Evolutionary conservation across 2,888 invertebrate genomes (phyloP), one percentile per base, ranked within the genome.

Genomic region (Halictus ligatus): DNA sequence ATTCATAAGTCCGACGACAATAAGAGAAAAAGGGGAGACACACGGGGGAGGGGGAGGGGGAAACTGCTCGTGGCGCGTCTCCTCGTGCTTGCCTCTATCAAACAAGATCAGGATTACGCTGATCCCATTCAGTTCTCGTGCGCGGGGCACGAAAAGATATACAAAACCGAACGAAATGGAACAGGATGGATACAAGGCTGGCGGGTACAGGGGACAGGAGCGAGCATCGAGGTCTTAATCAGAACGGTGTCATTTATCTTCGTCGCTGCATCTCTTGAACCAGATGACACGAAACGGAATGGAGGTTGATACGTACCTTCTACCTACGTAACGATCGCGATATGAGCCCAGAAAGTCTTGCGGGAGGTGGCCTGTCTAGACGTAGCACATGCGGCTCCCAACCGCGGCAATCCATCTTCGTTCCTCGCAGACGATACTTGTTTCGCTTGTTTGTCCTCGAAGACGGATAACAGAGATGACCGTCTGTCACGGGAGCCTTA

Each of bases 381-480:
- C 83, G 84, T 18, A 80, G 87, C 92, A 92, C 90, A 90, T 91
- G 91, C 84, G 91, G 85, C 91, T 88, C 78, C 75, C 80, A 78
- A 79, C 91, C 88, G 86, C 76, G 89, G 91, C 90, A 83, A 94
- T 94, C 91, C 91, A 92, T 93, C 94, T 94, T 93, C 92, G 93
- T 94, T 92, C 78, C 90, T 83, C 83, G 87, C 88, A 89, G 87
- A 85, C 90, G 88, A 90, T 90, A 92, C 92, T 91, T 90, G 91
- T 92, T 92, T 92, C 90, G 87, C 91, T 92, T 92, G 93, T 93
- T 93, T 94, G 92, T 93, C 91, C 89, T 87, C 88, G 89, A 86
- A 89, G 93, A 92, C 91, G 90, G 89, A 92, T 91, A 92, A 89
- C 79, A 83, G 81, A 80, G 84, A 69, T 80, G 81, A 83, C 83